Conservation (phyloP, 1,140 invertebrate species). For the Apocrypta bakeri region DNA sequence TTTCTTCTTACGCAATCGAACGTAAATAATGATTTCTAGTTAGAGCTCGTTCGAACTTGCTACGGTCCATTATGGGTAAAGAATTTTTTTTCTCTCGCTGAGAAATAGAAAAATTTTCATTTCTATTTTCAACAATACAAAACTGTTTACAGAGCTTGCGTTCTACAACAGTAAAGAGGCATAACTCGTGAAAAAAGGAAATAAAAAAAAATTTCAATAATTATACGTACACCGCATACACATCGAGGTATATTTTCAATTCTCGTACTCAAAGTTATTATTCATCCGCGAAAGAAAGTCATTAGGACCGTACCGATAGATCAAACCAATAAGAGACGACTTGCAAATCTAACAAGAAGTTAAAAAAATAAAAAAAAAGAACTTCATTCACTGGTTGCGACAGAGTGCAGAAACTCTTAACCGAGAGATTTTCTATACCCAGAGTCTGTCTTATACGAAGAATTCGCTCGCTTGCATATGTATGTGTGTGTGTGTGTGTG, state of each 20-base stretch:
- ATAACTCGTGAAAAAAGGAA: too few relatives aligned
- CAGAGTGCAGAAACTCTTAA: too few relatives aligned
- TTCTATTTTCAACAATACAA: background rate
- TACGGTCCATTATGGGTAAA: too few relatives aligned
- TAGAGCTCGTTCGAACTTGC: too few relatives aligned
- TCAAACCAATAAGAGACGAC: background rate
- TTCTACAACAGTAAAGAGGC: too few relatives aligned
- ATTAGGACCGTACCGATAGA: too few relatives aligned
- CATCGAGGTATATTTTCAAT: too few relatives aligned
- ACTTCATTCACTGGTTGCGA: background rate
- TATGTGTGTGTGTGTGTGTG: background rate
- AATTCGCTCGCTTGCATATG: background rate
- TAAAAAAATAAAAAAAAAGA: constrained; percentile 7
- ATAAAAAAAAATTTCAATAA: too few relatives aligned
- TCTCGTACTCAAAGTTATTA: too few relatives aligned
- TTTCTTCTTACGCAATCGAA: constrained; percentile 14
- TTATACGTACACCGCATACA: too few relatives aligned
- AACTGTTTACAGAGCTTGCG: background rate
- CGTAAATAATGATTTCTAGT: too few relatives aligned
- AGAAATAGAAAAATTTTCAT: background rate
- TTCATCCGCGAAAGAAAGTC: background rate
- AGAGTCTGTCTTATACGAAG: background rate
- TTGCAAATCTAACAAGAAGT: constrained; percentile 17
- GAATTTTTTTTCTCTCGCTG: too few relatives aligned
- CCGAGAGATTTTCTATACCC: constrained; percentile 2